Conservation (phyloP, 2,113 vertebrate species). For the Psittacus erithacus region DNA sequence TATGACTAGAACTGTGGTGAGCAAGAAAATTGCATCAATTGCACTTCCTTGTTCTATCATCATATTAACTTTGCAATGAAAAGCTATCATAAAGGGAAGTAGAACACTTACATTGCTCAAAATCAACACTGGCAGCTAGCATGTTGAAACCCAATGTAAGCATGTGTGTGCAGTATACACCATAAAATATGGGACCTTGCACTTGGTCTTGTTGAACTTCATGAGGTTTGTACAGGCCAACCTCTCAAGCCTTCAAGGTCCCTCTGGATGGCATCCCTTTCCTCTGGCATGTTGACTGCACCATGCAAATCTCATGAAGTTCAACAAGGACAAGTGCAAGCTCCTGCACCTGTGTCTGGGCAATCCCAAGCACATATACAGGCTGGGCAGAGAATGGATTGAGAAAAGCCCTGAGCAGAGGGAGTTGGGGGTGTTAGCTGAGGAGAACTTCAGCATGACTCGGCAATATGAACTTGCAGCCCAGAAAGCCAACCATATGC, state of each 20-base stretch:
- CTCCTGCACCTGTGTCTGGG: background rate
- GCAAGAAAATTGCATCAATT: background rate
- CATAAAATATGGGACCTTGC: background rate
- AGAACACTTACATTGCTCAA: background rate
- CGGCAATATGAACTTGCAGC: background rate
- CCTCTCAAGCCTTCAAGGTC: background rate
- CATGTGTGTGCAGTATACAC: background rate
- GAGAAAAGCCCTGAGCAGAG: background rate
- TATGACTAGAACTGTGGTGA: background rate
- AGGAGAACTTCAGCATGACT: background rate
- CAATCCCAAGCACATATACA: background rate
- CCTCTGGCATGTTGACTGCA: background rate
- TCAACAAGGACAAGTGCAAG: background rate
- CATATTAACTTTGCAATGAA: background rate
- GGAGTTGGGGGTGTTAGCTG: background rate
- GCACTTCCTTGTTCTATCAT: conserved; percentile 13
- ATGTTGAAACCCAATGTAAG: background rate
- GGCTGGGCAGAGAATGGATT: background rate
- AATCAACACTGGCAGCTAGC: background rate
- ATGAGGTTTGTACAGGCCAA: background rate
- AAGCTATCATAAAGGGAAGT: conserved; percentile 18
- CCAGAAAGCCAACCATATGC: background rate
- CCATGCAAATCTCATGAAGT: background rate
- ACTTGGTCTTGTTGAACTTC: background rate
- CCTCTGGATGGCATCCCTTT: background rate